Percentiles rank a stretch among this genome's conserved stretches.
These are phyloP conservation scores for Terebella lapidaria DNA, from an alignment of 2,888 invertebrate species.

Conservation along the genomic window DNA sequence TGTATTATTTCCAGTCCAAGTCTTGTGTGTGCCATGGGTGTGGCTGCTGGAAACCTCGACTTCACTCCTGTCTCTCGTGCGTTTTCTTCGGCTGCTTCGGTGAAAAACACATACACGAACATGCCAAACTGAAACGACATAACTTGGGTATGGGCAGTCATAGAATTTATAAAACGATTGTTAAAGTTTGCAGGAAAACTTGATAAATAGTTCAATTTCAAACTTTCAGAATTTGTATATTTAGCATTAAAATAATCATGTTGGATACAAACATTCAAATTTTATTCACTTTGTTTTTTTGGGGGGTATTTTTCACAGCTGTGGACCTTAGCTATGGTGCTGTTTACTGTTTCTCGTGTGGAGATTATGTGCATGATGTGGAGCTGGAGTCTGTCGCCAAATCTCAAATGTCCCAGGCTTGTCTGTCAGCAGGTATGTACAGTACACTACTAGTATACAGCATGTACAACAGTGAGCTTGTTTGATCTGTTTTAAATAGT, in stretches of 20 bases:
- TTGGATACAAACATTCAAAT: no score
- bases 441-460: not conserved
- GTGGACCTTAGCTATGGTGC: conserved; percentile 85
- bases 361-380: conserved; percentile 85
- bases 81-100: conserved; percentile 89
- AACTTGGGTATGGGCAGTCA: conserved; percentile 60
- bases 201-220: no score
- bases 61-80: conserved; percentile 66
- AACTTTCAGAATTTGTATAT: no score
- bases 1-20: conserved; percentile 62
- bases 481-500: no score
- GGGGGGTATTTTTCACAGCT: no score
- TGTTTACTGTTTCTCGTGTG: conserved; percentile 82
- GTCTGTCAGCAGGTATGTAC: no score
- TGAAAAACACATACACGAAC: conserved; percentile 72
- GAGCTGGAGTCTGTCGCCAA: conserved; percentile 55
- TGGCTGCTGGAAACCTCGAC: conserved; percentile 63
- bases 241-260: no score
- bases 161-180: no score
- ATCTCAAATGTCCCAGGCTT: not conserved
- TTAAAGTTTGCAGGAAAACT: no score
- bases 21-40: conserved; percentile 79
- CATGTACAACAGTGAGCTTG: not conserved
- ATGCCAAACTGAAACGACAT: conserved; percentile 76
- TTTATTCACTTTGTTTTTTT: no score